Evolutionary conservation across 2,888 invertebrate species (phyloP), one percentile per base, ranked within the genome.

Genomic region (Scaptomyza flava): DNA sequence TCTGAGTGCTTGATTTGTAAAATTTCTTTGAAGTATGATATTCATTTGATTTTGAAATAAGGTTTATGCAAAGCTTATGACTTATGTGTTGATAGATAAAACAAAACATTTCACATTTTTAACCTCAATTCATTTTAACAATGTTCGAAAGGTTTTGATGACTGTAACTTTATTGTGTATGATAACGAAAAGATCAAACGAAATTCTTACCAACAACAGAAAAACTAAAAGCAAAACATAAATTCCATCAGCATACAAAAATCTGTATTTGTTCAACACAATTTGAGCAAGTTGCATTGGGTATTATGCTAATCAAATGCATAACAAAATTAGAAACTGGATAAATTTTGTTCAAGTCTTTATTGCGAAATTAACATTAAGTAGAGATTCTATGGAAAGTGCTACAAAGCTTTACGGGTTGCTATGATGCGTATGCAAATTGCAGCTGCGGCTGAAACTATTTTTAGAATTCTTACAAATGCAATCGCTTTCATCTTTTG

Each of bases 391-490:
- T 9, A 8, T 6, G 43, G 2, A 17, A 8, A n/a, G 2, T 36
- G 36, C 36, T 6, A n/a, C 36, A 14, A 5, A 12, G 3, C 2
- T 38, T 17, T 9, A 9, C 17, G 11, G 14, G 31, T 27, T 12
- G 47, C 38, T 7, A 8, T 43, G 46, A 66, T 33, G 45, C 30
- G 48, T 30, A 58, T 47, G 47, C 43, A 57, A 57, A 50, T 43
- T 76, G 38, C 64, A 58, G 77, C 72, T 30, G 12, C 12, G 1
- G 48, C 46, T 38, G 36, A 8, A 20, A 12, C 54, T 72, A 71
- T 63, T 34, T 58, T 54, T 71, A 71, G 64, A 48, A 17, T 27
- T 42, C 12, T 23, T 30, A 50, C 33, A 12, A 59, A 48, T 58
- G 20, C 60, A 27, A 70, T 59, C 68, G 12, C 53, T 42, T 5